phyloP scores from a whole-genome alignment of 2,888 invertebrate genomes.

The Marasmarcha lunaedactyla region DNA sequence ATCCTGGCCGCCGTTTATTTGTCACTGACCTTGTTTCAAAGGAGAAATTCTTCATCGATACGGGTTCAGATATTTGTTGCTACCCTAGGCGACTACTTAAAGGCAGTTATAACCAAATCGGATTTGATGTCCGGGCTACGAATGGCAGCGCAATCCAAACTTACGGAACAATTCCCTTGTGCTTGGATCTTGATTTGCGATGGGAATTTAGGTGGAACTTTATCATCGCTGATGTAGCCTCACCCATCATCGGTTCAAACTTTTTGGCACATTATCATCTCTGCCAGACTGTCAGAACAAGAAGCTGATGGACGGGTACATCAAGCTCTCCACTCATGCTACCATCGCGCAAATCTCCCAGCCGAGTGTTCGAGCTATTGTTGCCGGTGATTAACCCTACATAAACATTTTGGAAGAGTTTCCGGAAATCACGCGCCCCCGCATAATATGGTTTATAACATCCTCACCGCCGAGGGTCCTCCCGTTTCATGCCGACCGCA shows the following conservation, averaged over 20 bases:
- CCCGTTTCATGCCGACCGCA: too few relatives aligned
- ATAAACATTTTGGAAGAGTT: too few relatives aligned
- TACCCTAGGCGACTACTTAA: background rate
- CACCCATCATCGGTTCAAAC: slow-evolving; percentile 11
- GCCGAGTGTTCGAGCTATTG: too few relatives aligned
- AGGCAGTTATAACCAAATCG: background rate
- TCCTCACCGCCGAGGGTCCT: too few relatives aligned
- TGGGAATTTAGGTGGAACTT: slow-evolving; percentile 9
- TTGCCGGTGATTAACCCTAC: too few relatives aligned
- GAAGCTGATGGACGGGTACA: too few relatives aligned
- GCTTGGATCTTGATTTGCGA: slow-evolving; percentile 6
- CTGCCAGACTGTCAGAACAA: slow-evolving; percentile 9
- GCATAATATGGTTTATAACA: too few relatives aligned
- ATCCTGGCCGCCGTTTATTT: background rate
- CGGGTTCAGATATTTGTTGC: background rate
- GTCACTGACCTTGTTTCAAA: background rate
- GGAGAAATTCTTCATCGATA: background rate
- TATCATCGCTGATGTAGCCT: slow-evolving; percentile 10
- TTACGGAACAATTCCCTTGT: slow-evolving; percentile 2
- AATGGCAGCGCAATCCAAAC: too few relatives aligned
- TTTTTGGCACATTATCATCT: slow-evolving; percentile 10
- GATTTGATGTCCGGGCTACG: too few relatives aligned
- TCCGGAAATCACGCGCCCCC: too few relatives aligned
- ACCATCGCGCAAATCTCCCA: too few relatives aligned
- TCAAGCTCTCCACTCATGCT: too few relatives aligned